Conservation (phyloP, 2,797 vertebrate species). For the Protosalanx chinensis region DNA sequence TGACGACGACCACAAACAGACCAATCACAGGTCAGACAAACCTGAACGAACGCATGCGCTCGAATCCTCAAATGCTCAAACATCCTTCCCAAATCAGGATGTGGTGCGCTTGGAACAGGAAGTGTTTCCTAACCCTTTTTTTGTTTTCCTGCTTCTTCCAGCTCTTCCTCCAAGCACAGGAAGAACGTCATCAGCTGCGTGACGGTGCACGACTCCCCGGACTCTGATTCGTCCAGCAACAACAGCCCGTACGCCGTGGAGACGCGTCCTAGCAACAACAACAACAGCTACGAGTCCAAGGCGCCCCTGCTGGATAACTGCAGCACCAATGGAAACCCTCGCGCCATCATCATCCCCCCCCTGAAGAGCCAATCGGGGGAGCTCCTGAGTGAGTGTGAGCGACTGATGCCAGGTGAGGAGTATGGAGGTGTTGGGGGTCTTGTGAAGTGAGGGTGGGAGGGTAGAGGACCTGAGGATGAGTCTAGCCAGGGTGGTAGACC, state of each 20-base stretch:
- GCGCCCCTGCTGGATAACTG: slow-evolving; percentile 82
- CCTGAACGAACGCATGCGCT: neutral
- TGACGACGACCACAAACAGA: slow-evolving; percentile 93
- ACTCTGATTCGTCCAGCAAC: slow-evolving; percentile 92
- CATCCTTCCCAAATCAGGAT: neutral
- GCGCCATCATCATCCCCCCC: slow-evolving; percentile 96
- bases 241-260: slow-evolving; percentile 89
- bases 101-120: neutral
- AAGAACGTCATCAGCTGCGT: slow-evolving; percentile 99
- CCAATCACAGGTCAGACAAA: slow-evolving; percentile 48
- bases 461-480: too few relatives aligned
- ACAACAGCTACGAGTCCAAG: slow-evolving; percentile 82
- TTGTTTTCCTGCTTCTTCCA: slow-evolving; percentile 50
- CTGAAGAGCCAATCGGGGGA: slow-evolving; percentile 91
- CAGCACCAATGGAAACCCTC: slow-evolving; percentile 83
- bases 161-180: slow-evolving; percentile 92
- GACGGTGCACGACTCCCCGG: slow-evolving; percentile 96
- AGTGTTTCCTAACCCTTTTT: neutral
- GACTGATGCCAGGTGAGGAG: slow-evolving; percentile 85
- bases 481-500: too few relatives aligned
- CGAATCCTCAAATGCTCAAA: too few relatives aligned
- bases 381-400: slow-evolving; percentile 84
- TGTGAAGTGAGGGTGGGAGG: too few relatives aligned
- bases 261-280: slow-evolving; percentile 66
- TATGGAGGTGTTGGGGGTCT: neutral